phyloP scores from a whole-genome alignment of 2,888 invertebrate genomes.

The Eristalis intricaria region DNA sequence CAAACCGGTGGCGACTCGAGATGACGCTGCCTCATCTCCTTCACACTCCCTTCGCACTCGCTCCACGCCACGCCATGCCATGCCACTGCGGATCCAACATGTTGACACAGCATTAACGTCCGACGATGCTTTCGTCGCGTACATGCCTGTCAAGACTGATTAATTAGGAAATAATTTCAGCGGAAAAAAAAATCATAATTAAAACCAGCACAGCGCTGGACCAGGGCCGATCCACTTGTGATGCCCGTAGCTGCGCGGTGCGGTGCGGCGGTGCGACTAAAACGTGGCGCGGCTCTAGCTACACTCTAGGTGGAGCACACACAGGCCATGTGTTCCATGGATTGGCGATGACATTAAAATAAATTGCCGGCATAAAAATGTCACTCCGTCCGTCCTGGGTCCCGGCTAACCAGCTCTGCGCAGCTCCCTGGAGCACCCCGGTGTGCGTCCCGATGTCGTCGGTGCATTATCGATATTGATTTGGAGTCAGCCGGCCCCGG shows the following conservation, averaged over 20 bases:
- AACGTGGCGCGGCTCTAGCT: background rate
- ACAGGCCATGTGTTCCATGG: slow-evolving; percentile 1
- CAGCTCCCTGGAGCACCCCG: slow-evolving; percentile 3
- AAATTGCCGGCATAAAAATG: slow-evolving; percentile 59
- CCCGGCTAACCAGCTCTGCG: background rate
- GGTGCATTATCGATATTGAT: slow-evolving; percentile 59
- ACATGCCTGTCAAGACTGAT: slow-evolving; percentile 64
- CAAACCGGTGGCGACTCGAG: slow-evolving; percentile 32
- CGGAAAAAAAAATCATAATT: slow-evolving; percentile 18
- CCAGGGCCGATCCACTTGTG: slow-evolving; percentile 20
- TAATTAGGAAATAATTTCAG: slow-evolving; percentile 66
- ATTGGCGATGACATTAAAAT: slow-evolving; percentile 60
- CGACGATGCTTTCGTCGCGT: slow-evolving; percentile 61
- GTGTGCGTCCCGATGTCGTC: slow-evolving; percentile 26
- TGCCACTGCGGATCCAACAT: slow-evolving; percentile 18
- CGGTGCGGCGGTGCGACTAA: background rate
- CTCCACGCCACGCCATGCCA: slow-evolving; percentile 10
- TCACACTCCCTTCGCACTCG: background rate
- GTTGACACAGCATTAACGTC: slow-evolving; percentile 48
- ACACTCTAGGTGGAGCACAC: background rate
- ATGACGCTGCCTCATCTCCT: slow-evolving; percentile 16
- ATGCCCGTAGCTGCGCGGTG: slow-evolving; percentile 1
- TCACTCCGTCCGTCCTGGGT: slow-evolving; percentile 17
- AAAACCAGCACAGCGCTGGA: slow-evolving; percentile 29
- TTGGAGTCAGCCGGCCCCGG: background rate